Base-by-base conservation (phyloP, 2,888 invertebrate species). In the Yponomeuta plumbellus region DNA sequence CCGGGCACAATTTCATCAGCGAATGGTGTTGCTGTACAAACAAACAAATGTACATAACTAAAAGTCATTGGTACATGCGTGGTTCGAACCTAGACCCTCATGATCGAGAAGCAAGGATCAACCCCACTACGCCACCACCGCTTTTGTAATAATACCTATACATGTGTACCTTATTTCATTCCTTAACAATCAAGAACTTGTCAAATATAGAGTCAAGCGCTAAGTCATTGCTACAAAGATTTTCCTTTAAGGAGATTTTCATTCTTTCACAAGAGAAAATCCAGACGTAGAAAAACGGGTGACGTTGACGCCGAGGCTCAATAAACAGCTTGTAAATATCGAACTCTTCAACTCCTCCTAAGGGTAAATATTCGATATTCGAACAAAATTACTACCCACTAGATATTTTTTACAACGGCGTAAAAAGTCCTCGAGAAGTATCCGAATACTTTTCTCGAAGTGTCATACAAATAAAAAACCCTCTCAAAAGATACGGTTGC, bases 401-500 rank as follows among this genome's bases (percentile, higher is more conserved):
- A n/a, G 63, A 63, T 13, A 44, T 63, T 22, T 62, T 63, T 63
- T 65, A 56, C 65, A 65, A 34, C 62, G 62, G 17, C 56, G 26
- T 34, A 65, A 79, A 77, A 81, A 75, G 76, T 70, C 71, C 66
- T 66, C 64, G 67, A 69, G 70, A 75, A 75, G 69, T 69, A 72
- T 70, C 68, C 71, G 74, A 76, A 77, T 76, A 80, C 82, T 79
- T 77, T 80, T 81, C 76, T 74, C 78, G 79, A 85, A 84, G 76
- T 84, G 83, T 79, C 82, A 75, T 77, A 73, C 79, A 71, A 84
- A 87, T 88, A 87, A 86, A 83, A 88, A 85, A 80, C 79, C 82
- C 82, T 84, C 80, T 84, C 76, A 77, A 76, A 79, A 79, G 79
- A 86, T 85, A 89, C 84, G 79, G 82, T 81, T 8, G 34, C 34